Evolutionary conservation across 2,888 invertebrate species (phyloP), one percentile per base, ranked within the genome.

Genomic region (Hanleya hanleyi): DNA sequence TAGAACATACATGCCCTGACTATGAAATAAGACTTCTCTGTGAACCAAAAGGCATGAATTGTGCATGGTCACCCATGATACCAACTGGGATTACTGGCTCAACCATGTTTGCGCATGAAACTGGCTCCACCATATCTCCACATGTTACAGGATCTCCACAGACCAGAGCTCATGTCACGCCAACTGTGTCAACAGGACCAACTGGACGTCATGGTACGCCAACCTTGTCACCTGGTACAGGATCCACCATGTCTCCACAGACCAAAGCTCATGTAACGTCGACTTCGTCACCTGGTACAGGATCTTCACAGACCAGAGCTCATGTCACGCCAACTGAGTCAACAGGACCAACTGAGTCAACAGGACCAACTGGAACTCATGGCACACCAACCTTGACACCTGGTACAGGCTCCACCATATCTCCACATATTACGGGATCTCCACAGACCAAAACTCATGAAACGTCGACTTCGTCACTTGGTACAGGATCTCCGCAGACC

Each of bases 11-110:
- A 49, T 80, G 80, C 71, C 51, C 65, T 38, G 77, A 80, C 69
- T 80, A 76, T 70, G 78, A 80, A 72, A 74, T 80, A 0, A 65
- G 78, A 22, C 72, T 79, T 50, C 66, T 73, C 35, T 80, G 80
- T 71, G 79, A 78, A 37, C 76, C 78, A n/a, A 32, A 57, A n/a
- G 69, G 70, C 12, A 32, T 70, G 47, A 65, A 61, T 22, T 79
- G 77, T 29, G 37, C 51, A 35, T 32, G 22, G 18, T 26, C 57
- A 29, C 47, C 47, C 18, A 7, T 7, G n/a, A 22, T 32, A 29
- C 57, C 57, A 12, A n/a, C n/a, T n/a, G n/a, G n/a, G n/a, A 12
- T 12, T 18, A 41, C 41, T 41, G 41, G 41, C 18, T 12, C 41
- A 12, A 9, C 41, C 9, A 41, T 18, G 9, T 41, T 41, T 12